Evolutionary conservation across 2,113 vertebrate genomes (phyloP).

Genomic region (Leptobrachium leishanense): DNA sequence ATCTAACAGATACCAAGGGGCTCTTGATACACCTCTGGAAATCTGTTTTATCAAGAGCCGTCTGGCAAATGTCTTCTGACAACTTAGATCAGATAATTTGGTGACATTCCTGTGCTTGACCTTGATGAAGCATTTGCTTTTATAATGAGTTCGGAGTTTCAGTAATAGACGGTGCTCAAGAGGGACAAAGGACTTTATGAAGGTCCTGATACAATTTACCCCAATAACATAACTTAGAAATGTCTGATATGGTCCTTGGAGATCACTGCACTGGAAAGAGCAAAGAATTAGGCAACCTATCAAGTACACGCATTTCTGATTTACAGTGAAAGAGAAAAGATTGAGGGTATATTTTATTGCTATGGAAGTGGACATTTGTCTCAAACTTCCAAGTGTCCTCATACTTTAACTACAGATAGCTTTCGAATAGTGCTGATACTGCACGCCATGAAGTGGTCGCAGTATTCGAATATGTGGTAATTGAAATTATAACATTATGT

Average conservation of each 20-base stretch:
- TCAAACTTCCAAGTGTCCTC: too few relatives aligned
- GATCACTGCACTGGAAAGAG: not conserved
- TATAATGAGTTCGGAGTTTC: conserved; percentile 7
- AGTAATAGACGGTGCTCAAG: not conserved
- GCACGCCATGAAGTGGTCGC: too few relatives aligned
- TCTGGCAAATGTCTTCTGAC: conserved; percentile 19
- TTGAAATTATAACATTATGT: too few relatives aligned
- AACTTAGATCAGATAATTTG: conserved; percentile 18
- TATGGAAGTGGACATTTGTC: too few relatives aligned
- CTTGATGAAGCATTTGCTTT: conserved; percentile 23
- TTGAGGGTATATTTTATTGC: not conserved
- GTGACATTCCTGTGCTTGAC: conserved; percentile 11
- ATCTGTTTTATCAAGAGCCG: conserved; percentile 7
- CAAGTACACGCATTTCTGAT: not conserved
- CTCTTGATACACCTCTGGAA: conserved; percentile 15
- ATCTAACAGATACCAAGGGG: conserved; percentile 14
- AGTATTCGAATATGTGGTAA: too few relatives aligned
- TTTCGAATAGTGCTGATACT: too few relatives aligned
- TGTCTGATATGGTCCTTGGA: not conserved
- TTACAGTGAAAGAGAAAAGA: too few relatives aligned
- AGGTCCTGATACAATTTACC: not conserved
- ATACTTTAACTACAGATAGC: too few relatives aligned
- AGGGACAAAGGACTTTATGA: not conserved
- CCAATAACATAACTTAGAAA: not conserved
- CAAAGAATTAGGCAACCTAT: not conserved